These are phyloP conservation scores for Glaucidium brasilianum DNA, from an alignment of 2,113 vertebrate species.

Conservation along the genomic window DNA sequence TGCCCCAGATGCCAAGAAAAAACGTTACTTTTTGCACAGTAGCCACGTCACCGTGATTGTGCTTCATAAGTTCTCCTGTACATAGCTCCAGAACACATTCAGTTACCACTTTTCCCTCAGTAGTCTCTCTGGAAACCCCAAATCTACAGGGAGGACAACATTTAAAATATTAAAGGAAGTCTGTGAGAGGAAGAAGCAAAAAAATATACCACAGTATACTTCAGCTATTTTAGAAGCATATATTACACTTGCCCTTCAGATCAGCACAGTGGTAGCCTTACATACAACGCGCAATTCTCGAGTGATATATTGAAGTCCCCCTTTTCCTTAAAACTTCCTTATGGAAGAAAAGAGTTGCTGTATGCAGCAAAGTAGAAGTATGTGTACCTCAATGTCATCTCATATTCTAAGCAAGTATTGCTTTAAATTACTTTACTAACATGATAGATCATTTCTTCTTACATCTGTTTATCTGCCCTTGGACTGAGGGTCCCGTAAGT, in stretches of 20 bases:
- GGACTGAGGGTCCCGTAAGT: neutral
- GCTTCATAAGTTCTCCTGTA: neutral
- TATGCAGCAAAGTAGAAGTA: neutral
- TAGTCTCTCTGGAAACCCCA: neutral
- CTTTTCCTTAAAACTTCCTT: neutral
- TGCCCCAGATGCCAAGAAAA: neutral
- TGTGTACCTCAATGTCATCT: neutral
- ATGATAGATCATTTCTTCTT: neutral
- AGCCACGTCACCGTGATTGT: neutral
- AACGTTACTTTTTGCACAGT: neutral
- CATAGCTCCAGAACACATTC: neutral
- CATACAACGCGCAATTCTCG: neutral
- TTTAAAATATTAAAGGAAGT: neutral
- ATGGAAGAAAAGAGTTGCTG: neutral
- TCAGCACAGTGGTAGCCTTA: neutral
- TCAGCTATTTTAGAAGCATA: neutral
- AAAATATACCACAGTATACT: neutral
- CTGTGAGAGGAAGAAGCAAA: neutral
- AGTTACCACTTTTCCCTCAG: neutral
- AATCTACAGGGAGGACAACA: neutral
- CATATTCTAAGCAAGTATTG: neutral
- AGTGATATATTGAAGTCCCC: neutral
- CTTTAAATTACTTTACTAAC: neutral
- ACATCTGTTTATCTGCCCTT: neutral
- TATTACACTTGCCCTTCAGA: neutral